Evolutionary conservation across 2,888 invertebrate species (phyloP), one percentile per base, ranked within the genome.

Genomic region (Girardia tigrina): DNA sequence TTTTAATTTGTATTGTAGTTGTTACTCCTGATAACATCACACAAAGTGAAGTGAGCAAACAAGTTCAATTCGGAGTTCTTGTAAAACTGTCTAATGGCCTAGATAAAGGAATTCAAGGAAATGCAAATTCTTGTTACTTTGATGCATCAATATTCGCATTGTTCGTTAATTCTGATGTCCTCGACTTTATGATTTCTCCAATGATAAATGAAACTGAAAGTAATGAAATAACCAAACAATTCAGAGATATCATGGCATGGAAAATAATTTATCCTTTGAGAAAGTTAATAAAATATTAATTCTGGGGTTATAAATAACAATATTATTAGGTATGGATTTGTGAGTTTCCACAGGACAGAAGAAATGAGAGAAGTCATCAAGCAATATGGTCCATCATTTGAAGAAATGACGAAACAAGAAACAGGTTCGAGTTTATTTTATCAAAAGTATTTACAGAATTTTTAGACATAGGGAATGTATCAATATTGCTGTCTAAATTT

Each of bases 241-340:
- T 56, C 23, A 4, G 56, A 56, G 23, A 16, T 16, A 56, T 56
- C 23, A 2, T 56, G 23, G 56, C 56, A 8, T 56, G 4, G 4
- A 56, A 56, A 56, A 56, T 56, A 56, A n/a, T 56, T 56, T 56
- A 56, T 56, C 56, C 56, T 20, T 56, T 56, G n/a, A 56, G 56
- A n/a, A 56, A 56, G 56, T 56, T n/a, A n/a, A n/a, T n/a, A 56
- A n/a, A 56, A 36, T 36, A 20, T 56, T 12, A 16, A 2, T 56
- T 56, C 23, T 4, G 56, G 4, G 4, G 2, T 16, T 8, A 12
- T n/a, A n/a, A n/a, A n/a, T n/a, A n/a, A n/a, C n/a, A n/a, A 20
- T 56, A 20, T 6, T 56, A 4, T 6, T 8, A 56, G 56, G 23
- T 12, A 8, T 16, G 56, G 56, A 56, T 56, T 56, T 56, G 56